Evolutionary conservation across 2,797 vertebrate genomes (phyloP), one percentile per base, ranked within the genome.

Genomic region (Geotrypetes seraphini): DNA sequence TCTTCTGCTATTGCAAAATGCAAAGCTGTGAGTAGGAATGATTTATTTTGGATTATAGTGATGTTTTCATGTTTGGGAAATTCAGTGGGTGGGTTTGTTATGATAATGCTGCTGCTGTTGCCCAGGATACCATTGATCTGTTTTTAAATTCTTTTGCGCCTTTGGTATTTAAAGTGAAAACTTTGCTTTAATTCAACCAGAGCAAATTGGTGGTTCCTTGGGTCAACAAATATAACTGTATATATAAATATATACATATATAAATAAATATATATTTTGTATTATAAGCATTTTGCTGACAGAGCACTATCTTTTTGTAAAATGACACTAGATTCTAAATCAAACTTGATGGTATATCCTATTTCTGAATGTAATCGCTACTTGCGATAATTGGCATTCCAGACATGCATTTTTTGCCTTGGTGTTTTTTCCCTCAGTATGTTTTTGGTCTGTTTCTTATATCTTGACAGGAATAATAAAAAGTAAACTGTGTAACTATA

Each of bases 381-480:
- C 43, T 54, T 52, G 43, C 76, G 69, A 78, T 69, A 28, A 19
- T 51, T 73, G 63, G 53, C 49, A 23, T 63, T 57, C 43, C 43
- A 73, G 70, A 74, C 51, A 42, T n/a, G n/a, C 49, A 53, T 45
- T 12, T n/a, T n/a, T n/a, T n/a, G n/a, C n/a, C n/a, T n/a, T n/a
- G n/a, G n/a, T 39, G 51, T 81, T 75, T 57, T 37, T 59, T 42
- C 50, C 20, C 10, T 12, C n/a, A 10, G 10, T 29, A 27, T 29
- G 66, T 63, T 46, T 42, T 57, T 36, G 48, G 57, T 58, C 3
- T 2, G 28, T 69, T 65, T 60, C 53, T 61, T 27, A 79, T 79
- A 65, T 45, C 50, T 79, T 63, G 44, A 43, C 49, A 55, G 61
- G 58, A n/a, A n/a, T 85, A 79, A 84, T 66, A 85, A 76, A 80